phyloP scores from a whole-genome alignment of 2,797 vertebrate genomes.

The Microcaecilia unicolor region DNA sequence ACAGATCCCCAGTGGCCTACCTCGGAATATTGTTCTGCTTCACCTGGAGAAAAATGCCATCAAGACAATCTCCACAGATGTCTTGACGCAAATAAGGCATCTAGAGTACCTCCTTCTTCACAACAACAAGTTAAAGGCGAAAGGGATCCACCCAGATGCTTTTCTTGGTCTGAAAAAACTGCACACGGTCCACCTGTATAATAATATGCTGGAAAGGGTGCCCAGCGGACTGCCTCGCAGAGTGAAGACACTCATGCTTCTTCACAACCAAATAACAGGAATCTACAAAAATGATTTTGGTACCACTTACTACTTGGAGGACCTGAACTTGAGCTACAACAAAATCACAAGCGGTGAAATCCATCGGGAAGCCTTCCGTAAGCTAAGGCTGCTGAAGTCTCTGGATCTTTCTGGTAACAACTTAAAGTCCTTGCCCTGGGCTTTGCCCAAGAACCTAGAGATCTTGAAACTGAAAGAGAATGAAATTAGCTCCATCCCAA shows the following conservation, averaged over 20 bases:
- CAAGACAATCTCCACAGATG: slow-evolving; percentile 66
- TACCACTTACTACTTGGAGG: slow-evolving; percentile 78
- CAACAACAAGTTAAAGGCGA: slow-evolving; percentile 82
- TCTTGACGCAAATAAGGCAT: slow-evolving; percentile 73
- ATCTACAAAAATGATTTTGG: slow-evolving; percentile 84
- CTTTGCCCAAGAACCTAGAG: slow-evolving; percentile 82
- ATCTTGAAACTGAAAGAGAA: slow-evolving; percentile 82
- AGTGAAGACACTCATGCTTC: slow-evolving; percentile 89
- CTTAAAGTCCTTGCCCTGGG: slow-evolving; percentile 64
- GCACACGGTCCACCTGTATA: slow-evolving; percentile 94
- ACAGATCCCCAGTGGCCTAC: slow-evolving; percentile 78
- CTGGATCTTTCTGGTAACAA: slow-evolving; percentile 86
- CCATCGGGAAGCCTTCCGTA: slow-evolving; percentile 87
- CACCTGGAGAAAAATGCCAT: slow-evolving; percentile 93
- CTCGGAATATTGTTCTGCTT: slow-evolving; percentile 81
- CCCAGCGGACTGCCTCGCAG: slow-evolving; percentile 82
- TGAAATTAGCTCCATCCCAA: slow-evolving; percentile 66
- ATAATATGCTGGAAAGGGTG: slow-evolving; percentile 84
- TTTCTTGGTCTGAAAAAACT: slow-evolving; percentile 93
- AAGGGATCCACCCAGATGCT: slow-evolving; percentile 74
- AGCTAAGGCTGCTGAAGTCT: slow-evolving; percentile 75
- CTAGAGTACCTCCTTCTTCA: slow-evolving; percentile 94
- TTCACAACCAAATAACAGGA: slow-evolving; percentile 83
- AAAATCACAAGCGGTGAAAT: slow-evolving; percentile 73
- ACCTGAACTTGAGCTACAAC: slow-evolving; percentile 96